These are phyloP conservation scores for Crocallis elinguaria DNA, from an alignment of 2,888 invertebrate species.

Conservation along the genomic window DNA sequence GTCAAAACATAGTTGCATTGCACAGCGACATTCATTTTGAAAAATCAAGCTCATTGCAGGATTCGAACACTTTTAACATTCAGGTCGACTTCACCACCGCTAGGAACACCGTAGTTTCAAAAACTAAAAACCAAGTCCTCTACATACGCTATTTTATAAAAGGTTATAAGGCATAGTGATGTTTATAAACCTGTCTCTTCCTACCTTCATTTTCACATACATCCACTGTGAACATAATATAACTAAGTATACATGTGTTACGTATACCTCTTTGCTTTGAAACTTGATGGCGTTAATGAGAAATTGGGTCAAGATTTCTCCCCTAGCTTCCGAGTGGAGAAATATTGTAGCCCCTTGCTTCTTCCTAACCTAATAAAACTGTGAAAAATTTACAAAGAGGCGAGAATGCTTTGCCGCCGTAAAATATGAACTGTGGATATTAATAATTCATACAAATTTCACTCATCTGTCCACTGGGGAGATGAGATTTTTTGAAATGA, in stretches of 20 bases:
- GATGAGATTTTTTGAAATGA: too few species aligned
- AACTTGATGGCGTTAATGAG: conserved; percentile 9
- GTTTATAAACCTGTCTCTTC: neutral
- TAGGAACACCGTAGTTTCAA: too few species aligned
- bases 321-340: conserved; percentile 18
- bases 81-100: too few species aligned
- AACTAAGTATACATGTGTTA: neutral
- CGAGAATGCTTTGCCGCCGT: neutral
- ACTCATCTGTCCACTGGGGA: too few species aligned
- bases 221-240: neutral
- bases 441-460: neutral
- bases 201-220: neutral
- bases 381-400: conserved; percentile 19
- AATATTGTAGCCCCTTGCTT: conserved; percentile 23
- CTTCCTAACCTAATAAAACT: conserved; percentile 3
- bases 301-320: conserved; percentile 33
- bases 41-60: too few species aligned
- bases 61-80: too few species aligned
- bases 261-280: neutral
- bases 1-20: too few species aligned
- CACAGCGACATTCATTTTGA: too few species aligned
- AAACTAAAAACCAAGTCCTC: too few species aligned
- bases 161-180: too few species aligned
- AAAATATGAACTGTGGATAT: conserved; percentile 4
- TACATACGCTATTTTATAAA: too few species aligned